Percentiles rank a stretch among this genome's conserved stretches.
phyloP scores from a whole-genome alignment of 2,888 invertebrate genomes.

The Panorpa germanica region DNA sequence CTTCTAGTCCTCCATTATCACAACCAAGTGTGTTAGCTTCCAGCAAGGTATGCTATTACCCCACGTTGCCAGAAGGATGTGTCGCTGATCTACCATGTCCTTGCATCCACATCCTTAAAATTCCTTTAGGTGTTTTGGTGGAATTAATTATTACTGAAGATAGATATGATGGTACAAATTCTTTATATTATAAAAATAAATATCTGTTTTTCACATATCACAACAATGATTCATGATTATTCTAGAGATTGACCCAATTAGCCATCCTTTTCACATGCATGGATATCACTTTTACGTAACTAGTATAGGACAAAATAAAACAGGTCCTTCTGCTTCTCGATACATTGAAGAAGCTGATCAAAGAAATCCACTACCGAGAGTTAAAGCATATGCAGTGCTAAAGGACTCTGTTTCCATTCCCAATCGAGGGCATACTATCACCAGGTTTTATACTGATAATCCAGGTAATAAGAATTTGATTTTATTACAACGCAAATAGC shows the following conservation, averaged over 20 bases:
- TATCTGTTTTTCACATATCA: conserved; percentile 14
- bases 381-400: conserved; percentile 15
- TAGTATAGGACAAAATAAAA: not conserved
- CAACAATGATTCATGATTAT: not conserved
- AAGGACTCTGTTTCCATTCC: conserved; percentile 21
- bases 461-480: conserved; percentile 15
- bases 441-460: conserved; percentile 18
- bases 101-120: conserved; percentile 17
- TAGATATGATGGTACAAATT: not conserved
- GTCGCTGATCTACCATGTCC: conserved; percentile 8
- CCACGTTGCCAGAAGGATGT: conserved; percentile 12
- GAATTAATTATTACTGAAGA: conserved; percentile 10
- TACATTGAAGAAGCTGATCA: conserved; percentile 13
- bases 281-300: conserved; percentile 1
- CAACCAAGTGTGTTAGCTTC: too few species aligned
- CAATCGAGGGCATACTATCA: conserved; percentile 18
- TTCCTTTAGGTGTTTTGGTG: conserved; percentile 15
- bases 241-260: not conserved
- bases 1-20: too few species aligned
- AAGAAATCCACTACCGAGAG: not conserved
- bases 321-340: not conserved
- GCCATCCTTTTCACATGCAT: conserved; percentile 1
- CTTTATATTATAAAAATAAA: too few species aligned
- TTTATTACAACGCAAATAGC: too few species aligned
- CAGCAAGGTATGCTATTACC: too few species aligned